Percentiles rank a stretch among this genome's conserved stretches.
Evolutionary conservation across 2,888 invertebrate genomes (phyloP).

Genomic region (Drosophila yooni): DNA sequence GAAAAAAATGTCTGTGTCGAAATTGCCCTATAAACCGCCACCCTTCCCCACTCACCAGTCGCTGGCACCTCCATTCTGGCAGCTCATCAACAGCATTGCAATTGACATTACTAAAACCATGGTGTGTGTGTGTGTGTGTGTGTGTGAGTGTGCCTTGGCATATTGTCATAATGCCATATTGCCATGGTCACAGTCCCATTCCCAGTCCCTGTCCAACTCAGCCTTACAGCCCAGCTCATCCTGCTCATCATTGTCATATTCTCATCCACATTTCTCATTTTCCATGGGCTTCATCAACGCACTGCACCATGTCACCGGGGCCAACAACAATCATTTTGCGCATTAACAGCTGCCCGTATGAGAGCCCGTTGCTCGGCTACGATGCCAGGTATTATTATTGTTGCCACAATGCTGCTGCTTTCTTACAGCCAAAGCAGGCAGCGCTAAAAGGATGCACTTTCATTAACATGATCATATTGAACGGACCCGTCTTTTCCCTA

Average conservation of each 20-base stretch:
- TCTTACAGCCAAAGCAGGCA: background rate
- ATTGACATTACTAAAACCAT: conserved; percentile 43
- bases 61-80: background rate
- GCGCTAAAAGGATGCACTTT: conserved; percentile 61
- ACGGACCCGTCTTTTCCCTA: conserved; percentile 17
- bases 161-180: conserved; percentile 36
- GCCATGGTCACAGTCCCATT: conserved; percentile 33
- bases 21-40: conserved; percentile 11
- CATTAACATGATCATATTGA: conserved; percentile 75
- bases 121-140: background rate
- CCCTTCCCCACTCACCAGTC: background rate
- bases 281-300: conserved; percentile 60
- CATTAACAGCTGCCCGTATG: conserved; percentile 82
- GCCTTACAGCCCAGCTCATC: conserved; percentile 8
- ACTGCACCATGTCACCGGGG: background rate
- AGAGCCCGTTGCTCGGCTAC: conserved; percentile 84
- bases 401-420: conserved; percentile 1
- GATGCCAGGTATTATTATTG: conserved; percentile 84
- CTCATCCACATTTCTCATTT: conserved; percentile 55
- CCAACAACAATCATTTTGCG: conserved; percentile 56
- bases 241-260: conserved; percentile 34
- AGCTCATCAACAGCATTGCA: conserved; percentile 36
- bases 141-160: background rate
- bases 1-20: conserved; percentile 4
- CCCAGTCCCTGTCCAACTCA: background rate